phyloP scores from a whole-genome alignment of 2,113 vertebrate genomes.

The Myotis yumanensis region DNA sequence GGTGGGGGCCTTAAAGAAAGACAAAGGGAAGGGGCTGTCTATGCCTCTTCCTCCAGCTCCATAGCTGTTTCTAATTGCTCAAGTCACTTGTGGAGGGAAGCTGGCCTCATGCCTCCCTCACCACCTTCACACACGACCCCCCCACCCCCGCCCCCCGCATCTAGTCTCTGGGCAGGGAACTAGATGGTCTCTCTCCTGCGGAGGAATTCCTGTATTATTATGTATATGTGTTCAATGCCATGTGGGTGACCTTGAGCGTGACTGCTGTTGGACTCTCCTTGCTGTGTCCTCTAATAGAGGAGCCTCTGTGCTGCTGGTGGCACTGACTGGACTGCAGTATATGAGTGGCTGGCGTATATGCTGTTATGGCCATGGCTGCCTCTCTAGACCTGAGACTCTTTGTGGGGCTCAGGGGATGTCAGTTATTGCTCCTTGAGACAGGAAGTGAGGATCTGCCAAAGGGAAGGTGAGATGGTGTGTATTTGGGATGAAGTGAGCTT shows the following conservation, averaged over 20 bases:
- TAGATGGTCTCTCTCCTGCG: neutral
- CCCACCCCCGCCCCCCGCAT: neutral
- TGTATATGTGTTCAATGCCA: neutral
- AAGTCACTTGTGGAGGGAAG: neutral
- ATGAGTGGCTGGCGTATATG: too few relatives aligned
- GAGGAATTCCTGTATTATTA: neutral
- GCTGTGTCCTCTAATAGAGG: neutral
- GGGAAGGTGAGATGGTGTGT: neutral
- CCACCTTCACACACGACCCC: neutral
- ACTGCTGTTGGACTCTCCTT: neutral
- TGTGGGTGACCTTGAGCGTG: constrained; percentile 31
- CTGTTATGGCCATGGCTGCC: neutral
- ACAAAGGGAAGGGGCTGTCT: neutral
- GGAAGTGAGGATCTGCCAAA: neutral
- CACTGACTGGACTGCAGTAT: neutral
- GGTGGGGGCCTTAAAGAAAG: neutral
- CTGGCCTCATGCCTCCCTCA: neutral
- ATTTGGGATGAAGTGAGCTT: neutral
- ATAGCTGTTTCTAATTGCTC: neutral
- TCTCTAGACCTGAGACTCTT: neutral
- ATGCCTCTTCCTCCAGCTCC: neutral
- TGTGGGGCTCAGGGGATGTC: neutral
- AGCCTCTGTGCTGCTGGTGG: neutral
- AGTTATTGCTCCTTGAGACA: neutral
- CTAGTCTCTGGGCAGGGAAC: neutral